Evolutionary conservation across 2,888 invertebrate genomes (phyloP), one percentile per base, ranked within the genome.

Genomic region (Furcula furcula): DNA sequence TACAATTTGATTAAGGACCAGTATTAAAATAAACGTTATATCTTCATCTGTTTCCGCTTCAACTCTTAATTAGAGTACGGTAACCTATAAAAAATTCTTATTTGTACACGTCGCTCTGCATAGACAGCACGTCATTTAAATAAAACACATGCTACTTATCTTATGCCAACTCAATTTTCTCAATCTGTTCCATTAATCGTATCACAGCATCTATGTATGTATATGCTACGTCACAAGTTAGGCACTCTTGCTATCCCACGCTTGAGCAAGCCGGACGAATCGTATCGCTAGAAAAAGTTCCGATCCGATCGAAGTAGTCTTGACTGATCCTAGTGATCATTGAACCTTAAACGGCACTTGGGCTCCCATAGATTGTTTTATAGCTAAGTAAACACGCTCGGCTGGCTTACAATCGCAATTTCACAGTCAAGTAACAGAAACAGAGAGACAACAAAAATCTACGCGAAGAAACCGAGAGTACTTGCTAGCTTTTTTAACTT

Each of bases 161-260:
- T 66, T 57, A 55, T 65, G 67, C 74, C 68, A 66, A 67, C 70
- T 69, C 65, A 72, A 72, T 77, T 76, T 75, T 68, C 59, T 65
- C 73, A 78, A 83, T 82, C 82, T 66, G 62, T 73, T 78, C 71
- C 75, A 82, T 82, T 80, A 77, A 82, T 85, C 83, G 76, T 71
- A 71, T 70, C 63, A 64, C 54, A 55, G 56, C 57, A 59, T 55
- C 56, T 62, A 44, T 50, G 40, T 49, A 59, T 55, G 55, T 62
- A 44, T 50, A 40, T 49, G 56, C 69, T 70, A 66, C 70, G 63
- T 70, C 69, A 72, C 52, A 61, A 45, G 48, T 46, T 43, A 40
- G 45, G 50, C 55, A 53, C 56, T 58, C 58, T 65, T 57, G 56
- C 60, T 70, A 63, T 79, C 79, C 76, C 80, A 79, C 79, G 77